phyloP scores from a whole-genome alignment of 2,797 vertebrate genomes.

The Mus minutoides region DNA sequence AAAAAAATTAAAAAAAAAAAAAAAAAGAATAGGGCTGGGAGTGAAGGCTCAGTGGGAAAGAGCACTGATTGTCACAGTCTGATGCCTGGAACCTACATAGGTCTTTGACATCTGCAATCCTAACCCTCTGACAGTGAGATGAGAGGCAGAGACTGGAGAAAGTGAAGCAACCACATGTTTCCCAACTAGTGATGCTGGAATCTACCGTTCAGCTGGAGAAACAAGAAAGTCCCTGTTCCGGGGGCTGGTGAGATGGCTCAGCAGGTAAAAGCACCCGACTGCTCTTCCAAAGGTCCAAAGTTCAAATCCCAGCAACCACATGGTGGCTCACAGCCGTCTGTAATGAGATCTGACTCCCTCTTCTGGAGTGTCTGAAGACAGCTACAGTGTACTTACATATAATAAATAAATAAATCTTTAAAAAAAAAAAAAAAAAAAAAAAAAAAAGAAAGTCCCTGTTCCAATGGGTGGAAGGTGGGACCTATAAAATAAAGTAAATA shows the following conservation, averaged over 20 bases:
- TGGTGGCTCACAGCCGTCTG: no score
- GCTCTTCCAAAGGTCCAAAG: no score
- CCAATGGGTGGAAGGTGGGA: not conserved
- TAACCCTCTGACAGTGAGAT: not conserved
- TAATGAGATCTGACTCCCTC: no score
- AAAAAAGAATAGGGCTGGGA: no score
- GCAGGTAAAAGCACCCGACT: no score
- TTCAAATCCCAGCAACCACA: no score
- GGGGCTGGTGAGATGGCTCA: no score
- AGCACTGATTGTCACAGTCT: not conserved
- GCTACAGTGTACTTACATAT: no score
- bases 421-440: no score
- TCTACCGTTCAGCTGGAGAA: not conserved
- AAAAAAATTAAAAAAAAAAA: no score
- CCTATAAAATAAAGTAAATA: not conserved
- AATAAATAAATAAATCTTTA: no score
- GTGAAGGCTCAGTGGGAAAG: not conserved
- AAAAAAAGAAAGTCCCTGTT: not conserved
- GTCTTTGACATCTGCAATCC: not conserved
- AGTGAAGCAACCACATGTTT: not conserved
- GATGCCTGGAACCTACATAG: not conserved
- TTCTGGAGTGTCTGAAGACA: no score
- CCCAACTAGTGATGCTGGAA: not conserved
- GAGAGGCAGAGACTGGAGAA: not conserved
- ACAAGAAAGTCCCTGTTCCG: not conserved